Conservation (phyloP, 2,113 vertebrate species). For the Gila orcuttii region DNA sequence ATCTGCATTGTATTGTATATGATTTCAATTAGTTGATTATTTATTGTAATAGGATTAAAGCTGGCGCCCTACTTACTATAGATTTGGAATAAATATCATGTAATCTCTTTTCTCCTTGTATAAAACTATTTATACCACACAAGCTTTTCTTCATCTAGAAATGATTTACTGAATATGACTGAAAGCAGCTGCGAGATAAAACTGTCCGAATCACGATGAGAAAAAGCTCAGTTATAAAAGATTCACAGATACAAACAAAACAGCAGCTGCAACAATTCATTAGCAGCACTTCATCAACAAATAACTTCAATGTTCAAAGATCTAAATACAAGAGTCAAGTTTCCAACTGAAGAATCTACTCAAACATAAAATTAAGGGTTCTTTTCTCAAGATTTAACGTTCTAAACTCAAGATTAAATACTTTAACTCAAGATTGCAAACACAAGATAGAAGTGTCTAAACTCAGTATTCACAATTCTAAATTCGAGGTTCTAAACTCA, state of each 20-base stretch:
- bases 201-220: background rate
- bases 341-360: background rate
- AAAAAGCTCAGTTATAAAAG: background rate
- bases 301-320: background rate
- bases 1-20: background rate
- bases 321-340: background rate
- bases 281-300: background rate
- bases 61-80: no score
- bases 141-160: background rate
- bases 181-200: background rate
- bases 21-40: background rate
- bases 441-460: background rate
- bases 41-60: no score
- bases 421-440: background rate
- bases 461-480: background rate
- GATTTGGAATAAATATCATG: background rate
- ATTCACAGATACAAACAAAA: background rate
- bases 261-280: background rate
- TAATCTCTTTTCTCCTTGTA: background rate
- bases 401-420: background rate
- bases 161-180: background rate
- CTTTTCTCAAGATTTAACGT: background rate
- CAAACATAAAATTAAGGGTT: background rate
- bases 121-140: background rate
- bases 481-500: background rate